Evolutionary conservation across 1,140 invertebrate species (phyloP), one percentile per base, ranked within the genome.

Genomic region (Chelonus insularis): DNA sequence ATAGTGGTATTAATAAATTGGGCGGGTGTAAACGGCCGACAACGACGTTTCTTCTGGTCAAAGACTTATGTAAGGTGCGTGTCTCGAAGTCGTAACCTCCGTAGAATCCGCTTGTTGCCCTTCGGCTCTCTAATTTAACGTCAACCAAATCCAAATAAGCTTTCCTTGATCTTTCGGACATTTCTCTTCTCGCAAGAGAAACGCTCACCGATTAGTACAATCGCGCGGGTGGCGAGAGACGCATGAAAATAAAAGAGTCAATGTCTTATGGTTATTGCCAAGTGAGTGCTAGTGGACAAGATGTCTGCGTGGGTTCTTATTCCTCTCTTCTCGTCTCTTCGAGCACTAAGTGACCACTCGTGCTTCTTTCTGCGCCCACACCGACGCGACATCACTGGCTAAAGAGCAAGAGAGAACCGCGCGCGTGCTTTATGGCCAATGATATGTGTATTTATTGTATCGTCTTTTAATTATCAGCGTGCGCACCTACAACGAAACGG

Each of bases 381-480:
- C 68, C 70, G 64, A 60, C 36, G 37, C 57, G 59, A 57, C 54
- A 41, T 23, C 34, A 18, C 39, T 7, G 12, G 32, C n/a, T 18
- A 29, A 52, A 12, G 23, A 41, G 47, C 12, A 43, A 1, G 12
- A 60, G 47, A 51, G 48, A 41, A 41, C 34, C 47, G 21, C 45
- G 50, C 66, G 32, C 59, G 64, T 79, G 78, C 75, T 82, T 82
- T 80, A 80, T 76, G 73, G 74, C 72, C 72, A 68, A 72, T 73
- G 79, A 81, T 81, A 81, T 72, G 73, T 82, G 73, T 68, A 66
- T 82, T 82, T 81, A 81, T 79, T 81, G 79, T 78, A 78, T 79
- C 78, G 77, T 73, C 78, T 80, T 80, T 81, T 82, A 82, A 82
- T 82, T 82, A 82, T 82, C 80, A 80, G 77, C 74, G 70, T 68